Conservation (phyloP, 2,888 invertebrate species). For the Athrips mouffetella region DNA sequence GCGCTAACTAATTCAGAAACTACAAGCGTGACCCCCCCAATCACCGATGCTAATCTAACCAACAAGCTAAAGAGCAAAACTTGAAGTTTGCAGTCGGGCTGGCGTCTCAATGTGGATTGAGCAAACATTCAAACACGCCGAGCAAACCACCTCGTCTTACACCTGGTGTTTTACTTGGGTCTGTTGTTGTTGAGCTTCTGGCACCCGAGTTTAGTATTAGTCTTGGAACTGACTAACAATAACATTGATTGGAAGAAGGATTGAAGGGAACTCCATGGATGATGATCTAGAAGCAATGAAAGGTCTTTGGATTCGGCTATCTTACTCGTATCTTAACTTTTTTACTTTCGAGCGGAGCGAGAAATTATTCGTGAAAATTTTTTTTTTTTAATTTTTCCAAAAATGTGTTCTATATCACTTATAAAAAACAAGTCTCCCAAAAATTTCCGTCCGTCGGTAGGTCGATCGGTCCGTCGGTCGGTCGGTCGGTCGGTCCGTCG, state of each 20-base stretch:
- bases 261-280: too few relatives aligned
- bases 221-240: background rate
- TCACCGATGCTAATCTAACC: slow-evolving; percentile 55
- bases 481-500: too few relatives aligned
- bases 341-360: too few relatives aligned
- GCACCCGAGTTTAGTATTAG: background rate
- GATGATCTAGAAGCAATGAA: too few relatives aligned
- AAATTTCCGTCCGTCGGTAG: too few relatives aligned
- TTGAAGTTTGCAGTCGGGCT: slow-evolving; percentile 52
- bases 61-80: slow-evolving; percentile 41
- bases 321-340: too few relatives aligned
- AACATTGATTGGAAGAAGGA: background rate
- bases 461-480: too few relatives aligned
- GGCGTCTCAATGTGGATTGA: slow-evolving; percentile 39
- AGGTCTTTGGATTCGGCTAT: too few relatives aligned
- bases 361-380: too few relatives aligned
- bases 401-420: too few relatives aligned
- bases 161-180: slow-evolving; percentile 49
- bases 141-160: slow-evolving; percentile 46
- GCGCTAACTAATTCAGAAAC: slow-evolving; percentile 32
- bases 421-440: too few relatives aligned
- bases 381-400: too few relatives aligned
- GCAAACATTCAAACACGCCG: slow-evolving; percentile 52
- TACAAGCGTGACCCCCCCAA: slow-evolving; percentile 41
- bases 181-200: slow-evolving; percentile 32